A percentile compares a stretch with the other conserved stretches of the same genome.
phyloP scores from a whole-genome alignment of 2,113 vertebrate species.

The Rhabdomys dilectus region DNA sequence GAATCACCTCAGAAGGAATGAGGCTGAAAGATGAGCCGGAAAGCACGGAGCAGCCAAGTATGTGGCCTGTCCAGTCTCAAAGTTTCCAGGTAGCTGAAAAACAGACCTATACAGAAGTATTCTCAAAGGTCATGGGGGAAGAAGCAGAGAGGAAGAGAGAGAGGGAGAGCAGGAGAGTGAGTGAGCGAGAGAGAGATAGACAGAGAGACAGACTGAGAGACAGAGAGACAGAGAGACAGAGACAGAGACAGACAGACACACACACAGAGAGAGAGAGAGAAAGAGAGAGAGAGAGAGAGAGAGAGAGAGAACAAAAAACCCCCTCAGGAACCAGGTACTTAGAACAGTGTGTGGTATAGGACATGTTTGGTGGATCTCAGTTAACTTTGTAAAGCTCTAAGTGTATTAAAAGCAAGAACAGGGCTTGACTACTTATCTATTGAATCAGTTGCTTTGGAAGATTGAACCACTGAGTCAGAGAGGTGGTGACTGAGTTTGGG shows the following conservation, averaged over 20 bases:
- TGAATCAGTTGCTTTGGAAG: not conserved
- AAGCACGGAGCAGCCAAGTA: not conserved
- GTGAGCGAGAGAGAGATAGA: not conserved
- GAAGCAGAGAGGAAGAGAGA: not conserved
- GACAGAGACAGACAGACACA: not conserved
- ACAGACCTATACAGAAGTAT: constrained; percentile 22
- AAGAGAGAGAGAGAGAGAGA: not conserved
- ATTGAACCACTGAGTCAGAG: not conserved
- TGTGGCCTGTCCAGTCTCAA: not conserved
- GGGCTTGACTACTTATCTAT: constrained; percentile 17
- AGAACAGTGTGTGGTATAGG: not conserved
- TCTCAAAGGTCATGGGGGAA: not conserved
- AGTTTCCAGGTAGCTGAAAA: constrained; percentile 1
- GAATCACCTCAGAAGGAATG: not conserved
- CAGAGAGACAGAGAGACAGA: not conserved
- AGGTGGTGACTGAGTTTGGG: not conserved
- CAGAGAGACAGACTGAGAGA: not conserved
- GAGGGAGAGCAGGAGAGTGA: not conserved
- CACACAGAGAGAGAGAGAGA: not conserved
- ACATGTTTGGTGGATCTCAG: not conserved
- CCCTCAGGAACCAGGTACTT: not conserved
- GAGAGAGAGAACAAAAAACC: not conserved
- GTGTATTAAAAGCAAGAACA: not conserved
- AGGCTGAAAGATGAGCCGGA: constrained; percentile 26
- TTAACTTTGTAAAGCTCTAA: constrained; percentile 16